Percentiles rank a stretch among this genome's conserved stretches.
Evolutionary conservation across 2,888 invertebrate species (phyloP).

Genomic region (Brachyptera putata): DNA sequence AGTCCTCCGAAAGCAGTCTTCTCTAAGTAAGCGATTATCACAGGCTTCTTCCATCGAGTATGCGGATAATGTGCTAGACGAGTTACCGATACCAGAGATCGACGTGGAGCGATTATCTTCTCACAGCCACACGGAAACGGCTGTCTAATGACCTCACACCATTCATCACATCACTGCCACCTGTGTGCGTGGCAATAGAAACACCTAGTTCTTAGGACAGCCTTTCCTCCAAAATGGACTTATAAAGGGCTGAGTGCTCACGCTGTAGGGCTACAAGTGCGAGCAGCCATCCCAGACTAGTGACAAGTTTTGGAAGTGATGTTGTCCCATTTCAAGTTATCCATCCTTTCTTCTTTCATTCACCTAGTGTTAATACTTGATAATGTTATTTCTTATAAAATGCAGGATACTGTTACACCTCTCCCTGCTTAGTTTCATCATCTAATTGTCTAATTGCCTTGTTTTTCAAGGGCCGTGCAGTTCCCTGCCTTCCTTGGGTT

Average conservation of each 20-base stretch:
- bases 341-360: constrained; percentile 9
- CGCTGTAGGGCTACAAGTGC: constrained; percentile 8
- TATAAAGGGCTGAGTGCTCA: not conserved
- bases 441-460: not conserved
- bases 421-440: constrained; percentile 15
- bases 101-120: constrained; percentile 89
- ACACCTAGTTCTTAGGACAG: constrained; percentile 17
- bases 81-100: constrained; percentile 85
- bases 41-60: constrained; percentile 90
- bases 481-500: not conserved
- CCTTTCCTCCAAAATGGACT: constrained; percentile 18
- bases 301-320: constrained; percentile 2
- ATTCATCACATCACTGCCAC: not conserved
- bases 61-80: constrained; percentile 82
- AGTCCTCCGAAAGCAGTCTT: constrained; percentile 90
- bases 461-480: not conserved
- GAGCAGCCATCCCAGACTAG: not conserved
- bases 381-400: constrained; percentile 16
- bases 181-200: too few relatives aligned
- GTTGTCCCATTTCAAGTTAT: not conserved
- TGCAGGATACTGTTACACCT: constrained; percentile 16
- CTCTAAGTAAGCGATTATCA: constrained; percentile 86
- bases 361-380: constrained; percentile 5
- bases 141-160: constrained; percentile 59
- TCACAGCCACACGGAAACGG: constrained; percentile 92